A percentile compares a stretch with the other conserved stretches of the same genome.
These are phyloP conservation scores for Philypnodon macrostomus DNA, from an alignment of 2,797 vertebrate species.

Conservation along the genomic window DNA sequence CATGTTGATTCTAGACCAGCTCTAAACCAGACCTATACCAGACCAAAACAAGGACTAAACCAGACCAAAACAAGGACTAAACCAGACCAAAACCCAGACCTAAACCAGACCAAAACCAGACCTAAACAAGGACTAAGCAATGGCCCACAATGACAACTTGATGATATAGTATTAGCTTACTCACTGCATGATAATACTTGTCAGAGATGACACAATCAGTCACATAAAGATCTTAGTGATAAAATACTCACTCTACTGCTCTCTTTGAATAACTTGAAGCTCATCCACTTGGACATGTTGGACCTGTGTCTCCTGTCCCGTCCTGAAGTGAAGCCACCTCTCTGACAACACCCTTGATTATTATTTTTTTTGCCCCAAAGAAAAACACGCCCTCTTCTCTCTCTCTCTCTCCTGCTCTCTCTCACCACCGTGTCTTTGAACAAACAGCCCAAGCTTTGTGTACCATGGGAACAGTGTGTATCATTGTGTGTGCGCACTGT, in stretches of 20 bases:
- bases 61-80: too few relatives aligned
- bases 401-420: conserved; percentile 8
- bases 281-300: conserved; percentile 85
- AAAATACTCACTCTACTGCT: conserved; percentile 77
- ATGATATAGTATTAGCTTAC: too few relatives aligned
- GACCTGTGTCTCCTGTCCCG: conserved; percentile 38
- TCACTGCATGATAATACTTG: neutral
- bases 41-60: too few relatives aligned
- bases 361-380: conserved; percentile 25
- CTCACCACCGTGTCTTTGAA: conserved; percentile 27
- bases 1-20: too few relatives aligned
- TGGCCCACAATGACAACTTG: too few relatives aligned
- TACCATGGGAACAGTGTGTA: conserved; percentile 28
- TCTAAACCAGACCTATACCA: too few relatives aligned
- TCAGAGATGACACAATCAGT: neutral
- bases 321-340: conserved; percentile 26
- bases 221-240: neutral
- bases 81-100: too few relatives aligned
- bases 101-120: too few relatives aligned
- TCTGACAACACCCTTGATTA: conserved; percentile 54
- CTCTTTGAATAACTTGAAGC: conserved; percentile 79
- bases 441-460: conserved; percentile 56
- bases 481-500: too few relatives aligned
- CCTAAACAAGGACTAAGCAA: too few relatives aligned
- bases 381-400: conserved; percentile 18